phyloP scores from a whole-genome alignment of 2,113 vertebrate species.

The Colossoma macropomum region DNA sequence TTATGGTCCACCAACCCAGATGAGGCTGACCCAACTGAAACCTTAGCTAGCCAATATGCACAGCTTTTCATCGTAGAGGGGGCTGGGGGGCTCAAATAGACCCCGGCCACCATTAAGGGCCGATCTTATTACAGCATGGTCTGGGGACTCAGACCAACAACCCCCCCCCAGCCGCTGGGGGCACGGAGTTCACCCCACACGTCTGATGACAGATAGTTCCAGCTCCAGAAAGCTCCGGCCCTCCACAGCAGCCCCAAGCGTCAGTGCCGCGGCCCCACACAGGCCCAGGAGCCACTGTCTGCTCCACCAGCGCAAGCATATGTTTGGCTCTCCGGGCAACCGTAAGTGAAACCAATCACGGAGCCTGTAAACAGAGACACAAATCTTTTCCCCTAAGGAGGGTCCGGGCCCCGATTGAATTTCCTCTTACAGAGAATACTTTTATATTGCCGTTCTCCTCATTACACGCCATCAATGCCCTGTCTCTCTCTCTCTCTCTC shows the following conservation, averaged over 20 bases:
- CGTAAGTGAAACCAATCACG: constrained; percentile 60
- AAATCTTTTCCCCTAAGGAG: constrained; percentile 55
- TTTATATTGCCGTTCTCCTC: constrained; percentile 53
- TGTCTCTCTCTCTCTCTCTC: constrained; percentile 25
- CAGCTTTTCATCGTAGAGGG: constrained; percentile 37
- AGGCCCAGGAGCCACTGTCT: background rate
- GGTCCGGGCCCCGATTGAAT: constrained; percentile 58
- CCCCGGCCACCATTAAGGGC: constrained; percentile 61
- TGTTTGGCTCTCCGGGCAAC: constrained; percentile 45
- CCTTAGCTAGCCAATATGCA: constrained; percentile 49
- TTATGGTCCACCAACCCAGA: constrained; percentile 13
- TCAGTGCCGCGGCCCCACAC: background rate
- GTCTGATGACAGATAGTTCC: constrained; percentile 45
- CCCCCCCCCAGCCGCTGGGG: constrained; percentile 22
- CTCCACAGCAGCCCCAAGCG: background rate
- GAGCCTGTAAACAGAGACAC: constrained; percentile 65
- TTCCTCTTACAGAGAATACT: constrained; percentile 58
- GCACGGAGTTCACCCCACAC: constrained; percentile 47
- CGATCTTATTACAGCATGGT: constrained; percentile 62
- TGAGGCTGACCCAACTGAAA: constrained; percentile 53
- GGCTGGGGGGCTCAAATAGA: constrained; percentile 55
- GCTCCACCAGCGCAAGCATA: constrained; percentile 18
- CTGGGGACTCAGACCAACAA: constrained; percentile 43
- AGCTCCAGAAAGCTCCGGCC: constrained; percentile 34
- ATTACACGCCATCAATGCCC: constrained; percentile 50